Conservation (phyloP, 2,797 vertebrate species). For the Enteromius viviparus region DNA sequence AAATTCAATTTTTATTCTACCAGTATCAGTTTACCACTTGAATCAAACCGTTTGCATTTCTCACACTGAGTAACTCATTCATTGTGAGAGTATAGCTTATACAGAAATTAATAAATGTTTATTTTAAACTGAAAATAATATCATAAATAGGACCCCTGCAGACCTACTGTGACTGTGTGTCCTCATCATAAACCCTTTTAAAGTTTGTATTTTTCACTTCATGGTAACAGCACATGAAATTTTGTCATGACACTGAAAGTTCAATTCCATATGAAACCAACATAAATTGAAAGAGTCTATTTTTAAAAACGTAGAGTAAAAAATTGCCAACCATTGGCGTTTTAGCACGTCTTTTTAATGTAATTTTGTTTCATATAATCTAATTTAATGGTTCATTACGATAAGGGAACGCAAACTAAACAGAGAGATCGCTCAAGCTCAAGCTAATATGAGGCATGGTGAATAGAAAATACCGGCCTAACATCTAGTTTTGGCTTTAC, state of each 20-base stretch:
- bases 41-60: not conserved
- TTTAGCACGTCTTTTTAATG: not conserved
- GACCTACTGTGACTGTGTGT: not conserved
- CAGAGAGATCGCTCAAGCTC: not conserved
- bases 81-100: not conserved
- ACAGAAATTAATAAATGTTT: not conserved
- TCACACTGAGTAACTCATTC: not conserved
- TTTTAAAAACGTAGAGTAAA: not conserved
- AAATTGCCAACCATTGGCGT: not conserved
- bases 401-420: not conserved
- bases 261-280: not conserved
- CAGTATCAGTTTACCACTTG: not conserved
- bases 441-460: not conserved
- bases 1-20: not conserved
- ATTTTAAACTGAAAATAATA: not conserved
- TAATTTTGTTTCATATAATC: not conserved
- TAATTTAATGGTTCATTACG: not conserved
- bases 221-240: not conserved
- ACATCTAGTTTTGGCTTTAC: slow-evolving; percentile 32
- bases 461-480: not conserved
- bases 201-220: not conserved
- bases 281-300: not conserved
- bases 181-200: not conserved
- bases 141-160: not conserved
- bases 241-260: not conserved